Conservation (phyloP, 1,140 invertebrate species). For the Drosophila sucinea region DNA sequence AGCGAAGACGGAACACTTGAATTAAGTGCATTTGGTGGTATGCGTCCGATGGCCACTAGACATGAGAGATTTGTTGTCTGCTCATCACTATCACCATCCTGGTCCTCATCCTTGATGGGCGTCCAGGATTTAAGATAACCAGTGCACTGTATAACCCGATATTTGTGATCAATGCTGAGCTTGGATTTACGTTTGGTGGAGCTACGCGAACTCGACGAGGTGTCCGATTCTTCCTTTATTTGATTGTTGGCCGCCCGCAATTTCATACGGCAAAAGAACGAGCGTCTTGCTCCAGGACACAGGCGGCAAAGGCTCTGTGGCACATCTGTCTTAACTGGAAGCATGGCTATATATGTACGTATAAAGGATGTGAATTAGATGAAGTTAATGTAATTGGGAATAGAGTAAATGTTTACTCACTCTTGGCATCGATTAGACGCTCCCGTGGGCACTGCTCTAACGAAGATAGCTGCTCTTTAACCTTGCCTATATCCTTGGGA, state of each 20-base stretch:
- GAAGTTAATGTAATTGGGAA: neutral
- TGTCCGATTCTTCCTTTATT: conserved; percentile 90
- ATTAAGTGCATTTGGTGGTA: conserved; percentile 85
- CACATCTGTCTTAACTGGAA: conserved; percentile 94
- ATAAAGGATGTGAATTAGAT: neutral
- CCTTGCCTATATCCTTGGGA: conserved; percentile 96
- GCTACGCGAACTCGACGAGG: conserved; percentile 86
- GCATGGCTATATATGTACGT: conserved; percentile 88
- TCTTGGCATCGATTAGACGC: conserved; percentile 95
- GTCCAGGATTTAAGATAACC: conserved; percentile 97
- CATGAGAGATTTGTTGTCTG: conserved; percentile 92
- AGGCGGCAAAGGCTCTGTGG: conserved; percentile 89
- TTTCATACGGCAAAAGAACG: conserved; percentile 97
- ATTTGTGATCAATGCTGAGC: conserved; percentile 87
- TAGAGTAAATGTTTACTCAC: conserved; percentile 84
- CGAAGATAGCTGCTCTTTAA: conserved; percentile 97
- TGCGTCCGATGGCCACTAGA: conserved; percentile 91
- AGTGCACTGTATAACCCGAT: conserved; percentile 92
- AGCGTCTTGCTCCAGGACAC: conserved; percentile 93
- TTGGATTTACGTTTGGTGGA: conserved; percentile 88
- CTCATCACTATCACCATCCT: conserved; percentile 87
- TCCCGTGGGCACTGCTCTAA: conserved; percentile 95
- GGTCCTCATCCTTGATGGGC: conserved; percentile 89
- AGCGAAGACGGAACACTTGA: conserved; percentile 79
- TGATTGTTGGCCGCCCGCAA: conserved; percentile 85